Evolutionary conservation across 2,113 vertebrate species (phyloP).

Genomic region (Oreamnos americanus): DNA sequence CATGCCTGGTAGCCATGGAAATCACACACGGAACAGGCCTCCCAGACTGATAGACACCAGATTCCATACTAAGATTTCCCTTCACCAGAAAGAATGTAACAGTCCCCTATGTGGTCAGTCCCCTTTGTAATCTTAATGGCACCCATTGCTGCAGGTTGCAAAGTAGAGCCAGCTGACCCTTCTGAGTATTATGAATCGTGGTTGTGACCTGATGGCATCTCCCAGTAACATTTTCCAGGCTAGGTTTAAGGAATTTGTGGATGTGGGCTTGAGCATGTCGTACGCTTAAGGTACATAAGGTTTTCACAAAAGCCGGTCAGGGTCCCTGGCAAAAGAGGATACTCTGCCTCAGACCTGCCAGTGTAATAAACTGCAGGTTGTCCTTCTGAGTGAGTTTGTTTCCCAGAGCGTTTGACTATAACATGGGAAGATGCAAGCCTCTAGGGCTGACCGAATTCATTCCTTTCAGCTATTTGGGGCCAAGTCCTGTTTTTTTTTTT

Average conservation of each 20-base stretch:
- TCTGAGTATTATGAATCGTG: not conserved
- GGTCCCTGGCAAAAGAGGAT: not conserved
- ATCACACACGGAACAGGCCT: not conserved
- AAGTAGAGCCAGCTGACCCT: accelerated
- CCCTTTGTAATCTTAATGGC: not conserved
- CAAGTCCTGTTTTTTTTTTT: not conserved
- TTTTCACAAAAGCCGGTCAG: not conserved
- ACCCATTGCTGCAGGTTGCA: accelerated
- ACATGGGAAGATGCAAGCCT: not conserved
- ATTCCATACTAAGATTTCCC: not conserved
- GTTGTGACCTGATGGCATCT: not conserved
- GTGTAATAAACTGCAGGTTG: not conserved
- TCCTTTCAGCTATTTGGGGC: not conserved
- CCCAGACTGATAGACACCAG: not conserved
- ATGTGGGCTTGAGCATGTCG: accelerated
- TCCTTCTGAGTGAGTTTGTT: not conserved
- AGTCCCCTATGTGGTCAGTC: not conserved
- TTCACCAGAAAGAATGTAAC: not conserved
- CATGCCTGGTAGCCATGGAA: not conserved
- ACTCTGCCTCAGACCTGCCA: accelerated
- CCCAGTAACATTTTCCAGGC: not conserved
- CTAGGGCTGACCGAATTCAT: not conserved
- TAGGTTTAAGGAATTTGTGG: not conserved
- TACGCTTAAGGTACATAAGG: not conserved
- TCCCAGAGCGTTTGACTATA: accelerated